Evolutionary conservation across 2,113 vertebrate species (phyloP).

Genomic region (Corydoras maculifer): DNA sequence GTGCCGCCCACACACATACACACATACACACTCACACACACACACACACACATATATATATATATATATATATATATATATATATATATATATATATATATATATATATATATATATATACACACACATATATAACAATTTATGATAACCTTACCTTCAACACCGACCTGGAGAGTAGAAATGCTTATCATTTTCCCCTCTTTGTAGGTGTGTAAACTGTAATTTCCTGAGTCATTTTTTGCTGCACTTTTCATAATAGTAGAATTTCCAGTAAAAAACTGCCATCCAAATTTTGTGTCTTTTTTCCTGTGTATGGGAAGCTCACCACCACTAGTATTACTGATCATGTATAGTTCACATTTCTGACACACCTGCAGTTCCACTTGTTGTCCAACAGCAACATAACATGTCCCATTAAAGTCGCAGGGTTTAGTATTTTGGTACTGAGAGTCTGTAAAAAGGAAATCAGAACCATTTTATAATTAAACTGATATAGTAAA

Average conservation of each 20-base stretch:
- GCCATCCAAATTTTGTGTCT: neutral
- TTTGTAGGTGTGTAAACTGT: rapidly evolving
- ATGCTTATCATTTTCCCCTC: rapidly evolving
- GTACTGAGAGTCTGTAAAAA: neutral
- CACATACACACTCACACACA: too few species aligned
- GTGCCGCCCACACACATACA: too few species aligned
- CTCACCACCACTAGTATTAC: too few species aligned
- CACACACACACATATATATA: too few species aligned
- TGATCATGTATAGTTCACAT: too few species aligned
- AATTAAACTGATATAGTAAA: neutral
- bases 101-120: too few species aligned
- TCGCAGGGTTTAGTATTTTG: neutral
- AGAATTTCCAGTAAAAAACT: neutral
- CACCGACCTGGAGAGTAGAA: neutral
- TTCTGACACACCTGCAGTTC: neutral
- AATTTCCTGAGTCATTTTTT: conserved; percentile 14
- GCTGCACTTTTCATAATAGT: conserved; percentile 13
- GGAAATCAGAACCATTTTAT: neutral
- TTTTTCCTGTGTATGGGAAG: too few species aligned
- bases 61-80: too few species aligned
- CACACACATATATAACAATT: too few species aligned
- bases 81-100: too few species aligned
- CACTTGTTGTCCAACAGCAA: conserved; percentile 9
- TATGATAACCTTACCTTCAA: conserved; percentile 21
- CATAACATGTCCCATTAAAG: conserved; percentile 2